phyloP scores from a whole-genome alignment of 2,888 invertebrate genomes.

The Drosophila percnosoma region DNA sequence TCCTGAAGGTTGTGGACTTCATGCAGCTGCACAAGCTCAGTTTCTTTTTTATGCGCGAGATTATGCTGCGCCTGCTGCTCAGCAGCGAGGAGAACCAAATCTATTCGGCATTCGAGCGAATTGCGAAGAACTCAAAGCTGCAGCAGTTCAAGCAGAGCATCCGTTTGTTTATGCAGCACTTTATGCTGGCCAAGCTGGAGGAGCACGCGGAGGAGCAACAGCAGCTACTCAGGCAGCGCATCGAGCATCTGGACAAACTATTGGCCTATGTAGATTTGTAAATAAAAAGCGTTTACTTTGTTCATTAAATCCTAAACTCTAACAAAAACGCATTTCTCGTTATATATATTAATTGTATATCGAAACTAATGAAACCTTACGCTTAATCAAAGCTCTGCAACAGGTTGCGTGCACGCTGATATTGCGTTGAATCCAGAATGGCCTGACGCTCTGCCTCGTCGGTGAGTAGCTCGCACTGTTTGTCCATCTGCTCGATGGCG shows the following conservation, averaged over 20 bases:
- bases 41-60: slow-evolving; percentile 92
- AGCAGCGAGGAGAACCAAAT: slow-evolving; percentile 87
- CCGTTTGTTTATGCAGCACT: slow-evolving; percentile 94
- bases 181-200: slow-evolving; percentile 87
- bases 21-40: slow-evolving; percentile 92
- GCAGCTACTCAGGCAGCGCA: slow-evolving; percentile 86
- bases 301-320: slow-evolving; percentile 49
- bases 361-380: slow-evolving; percentile 21
- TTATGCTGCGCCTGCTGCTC: slow-evolving; percentile 90
- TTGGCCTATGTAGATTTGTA: slow-evolving; percentile 85
- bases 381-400: slow-evolving; percentile 80
- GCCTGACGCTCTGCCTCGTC: slow-evolving; percentile 60
- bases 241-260: slow-evolving; percentile 88
- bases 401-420: slow-evolving; percentile 82
- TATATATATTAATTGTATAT: slow-evolving; percentile 9
- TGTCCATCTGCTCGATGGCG: slow-evolving; percentile 88
- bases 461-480: slow-evolving; percentile 58
- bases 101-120: slow-evolving; percentile 88
- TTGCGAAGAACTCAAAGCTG: slow-evolving; percentile 90
- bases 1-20: slow-evolving; percentile 95
- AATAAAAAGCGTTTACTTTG: slow-evolving; percentile 26
- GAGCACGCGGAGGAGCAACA: slow-evolving; percentile 84
- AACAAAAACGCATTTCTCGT: slow-evolving; percentile 48
- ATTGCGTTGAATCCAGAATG: slow-evolving; percentile 75
- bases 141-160: slow-evolving; percentile 93